phyloP scores from a whole-genome alignment of 1,140 invertebrate genomes.

The Trachymyrmex cornetzi region DNA sequence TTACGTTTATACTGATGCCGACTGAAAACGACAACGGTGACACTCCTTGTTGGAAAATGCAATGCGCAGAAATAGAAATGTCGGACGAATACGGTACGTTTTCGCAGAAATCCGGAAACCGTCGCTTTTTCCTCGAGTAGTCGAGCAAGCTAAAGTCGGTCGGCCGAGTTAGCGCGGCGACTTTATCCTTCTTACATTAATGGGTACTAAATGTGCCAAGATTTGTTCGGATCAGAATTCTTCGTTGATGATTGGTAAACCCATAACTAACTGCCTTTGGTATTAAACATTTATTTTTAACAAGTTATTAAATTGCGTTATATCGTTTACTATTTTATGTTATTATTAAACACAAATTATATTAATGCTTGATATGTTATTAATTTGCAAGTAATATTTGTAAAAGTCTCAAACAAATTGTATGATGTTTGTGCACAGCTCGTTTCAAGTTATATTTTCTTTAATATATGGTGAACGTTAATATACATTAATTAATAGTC shows the following conservation, averaged over 20 bases:
- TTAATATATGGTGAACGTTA: not conserved
- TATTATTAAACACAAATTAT: slow-evolving; percentile 12
- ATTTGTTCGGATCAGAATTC: not conserved
- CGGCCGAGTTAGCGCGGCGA: not conserved
- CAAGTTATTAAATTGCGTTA: not conserved
- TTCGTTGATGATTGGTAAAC: not conserved
- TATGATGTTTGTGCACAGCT: not conserved
- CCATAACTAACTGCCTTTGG: not conserved
- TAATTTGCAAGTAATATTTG: not conserved
- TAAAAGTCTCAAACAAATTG: not conserved
- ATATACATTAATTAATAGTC: not conserved
- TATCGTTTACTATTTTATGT: not conserved
- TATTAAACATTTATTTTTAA: not conserved
- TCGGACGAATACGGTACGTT: slow-evolving; percentile 10
- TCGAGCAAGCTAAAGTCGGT: slow-evolving; percentile 13
- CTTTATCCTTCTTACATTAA: not conserved
- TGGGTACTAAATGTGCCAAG: not conserved
- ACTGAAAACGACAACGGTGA: not conserved
- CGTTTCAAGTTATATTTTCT: not conserved
- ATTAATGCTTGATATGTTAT: not conserved
- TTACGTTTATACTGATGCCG: slow-evolving; percentile 26
- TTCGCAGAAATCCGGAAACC: slow-evolving; percentile 38
- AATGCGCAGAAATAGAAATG: slow-evolving; percentile 49
- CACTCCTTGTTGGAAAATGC: slow-evolving; percentile 32
- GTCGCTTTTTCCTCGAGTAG: slow-evolving; percentile 22